Evolutionary conservation across 1,140 invertebrate genomes (phyloP).

Genomic region (Harpegnathos saltator): DNA sequence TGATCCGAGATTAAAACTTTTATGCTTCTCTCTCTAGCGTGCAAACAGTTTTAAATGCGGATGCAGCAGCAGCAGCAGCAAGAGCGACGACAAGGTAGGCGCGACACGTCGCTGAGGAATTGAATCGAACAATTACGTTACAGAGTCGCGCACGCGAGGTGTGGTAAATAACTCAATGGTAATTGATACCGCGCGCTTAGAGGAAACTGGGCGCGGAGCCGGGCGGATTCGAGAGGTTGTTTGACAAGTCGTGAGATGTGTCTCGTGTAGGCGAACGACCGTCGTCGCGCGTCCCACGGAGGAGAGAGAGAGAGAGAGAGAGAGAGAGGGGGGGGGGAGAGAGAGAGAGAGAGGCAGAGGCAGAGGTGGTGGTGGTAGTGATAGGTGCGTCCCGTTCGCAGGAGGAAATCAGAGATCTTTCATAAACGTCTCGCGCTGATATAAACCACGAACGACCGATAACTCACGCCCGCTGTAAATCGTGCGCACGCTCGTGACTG

Average conservation of each 20-base stretch:
- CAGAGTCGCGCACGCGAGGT: constrained; percentile 53
- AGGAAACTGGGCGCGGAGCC: constrained; percentile 32
- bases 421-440: constrained; percentile 4
- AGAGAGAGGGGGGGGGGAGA: not conserved
- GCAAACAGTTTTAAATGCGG: constrained; percentile 6
- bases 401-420: constrained; percentile 36
- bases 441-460: constrained; percentile 2
- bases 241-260: constrained; percentile 71
- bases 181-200: constrained; percentile 51
- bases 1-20: constrained; percentile 33
- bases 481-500: not conserved
- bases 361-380: too few species aligned
- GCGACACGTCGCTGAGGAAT: constrained; percentile 1
- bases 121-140: constrained; percentile 14
- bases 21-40: too few species aligned
- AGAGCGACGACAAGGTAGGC: not conserved
- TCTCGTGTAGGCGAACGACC: constrained; percentile 75
- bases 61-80: not conserved
- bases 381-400: constrained; percentile 55
- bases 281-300: constrained; percentile 71
- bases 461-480: constrained; percentile 15
- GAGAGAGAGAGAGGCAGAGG: constrained; percentile 1
- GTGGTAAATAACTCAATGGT: constrained; percentile 70
- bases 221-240: constrained; percentile 64
- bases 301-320: constrained; percentile 14